Conservation (phyloP, 2,797 vertebrate species). For the Siniperca undulata region DNA sequence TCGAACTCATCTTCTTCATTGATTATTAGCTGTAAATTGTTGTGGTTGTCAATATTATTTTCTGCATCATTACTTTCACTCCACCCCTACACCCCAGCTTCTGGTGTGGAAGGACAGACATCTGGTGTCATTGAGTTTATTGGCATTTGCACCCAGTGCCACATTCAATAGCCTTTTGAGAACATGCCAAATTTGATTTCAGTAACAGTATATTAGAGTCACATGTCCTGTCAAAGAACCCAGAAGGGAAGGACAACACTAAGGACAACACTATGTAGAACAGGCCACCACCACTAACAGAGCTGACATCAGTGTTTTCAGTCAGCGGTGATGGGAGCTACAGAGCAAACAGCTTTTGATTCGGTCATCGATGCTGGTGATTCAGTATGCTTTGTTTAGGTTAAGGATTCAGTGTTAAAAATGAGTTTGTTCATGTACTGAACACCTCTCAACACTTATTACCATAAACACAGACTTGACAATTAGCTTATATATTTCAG, state of each 20-base stretch:
- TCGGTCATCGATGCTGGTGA: background rate
- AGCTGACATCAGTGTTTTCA: constrained; percentile 1
- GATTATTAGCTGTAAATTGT: background rate
- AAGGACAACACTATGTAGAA: no score
- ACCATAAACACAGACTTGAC: background rate
- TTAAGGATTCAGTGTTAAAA: background rate
- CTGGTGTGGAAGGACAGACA: background rate
- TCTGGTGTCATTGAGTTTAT: background rate
- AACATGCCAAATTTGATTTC: constrained; percentile 2
- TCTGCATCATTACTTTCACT: background rate
- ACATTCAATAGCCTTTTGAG: background rate
- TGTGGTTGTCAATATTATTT: background rate
- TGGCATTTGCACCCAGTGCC: background rate
- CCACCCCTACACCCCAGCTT: background rate
- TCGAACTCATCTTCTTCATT: background rate
- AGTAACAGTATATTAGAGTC: background rate
- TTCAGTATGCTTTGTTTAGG: background rate
- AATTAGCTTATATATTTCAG: background rate
- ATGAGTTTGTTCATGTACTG: background rate
- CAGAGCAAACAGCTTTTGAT: background rate
- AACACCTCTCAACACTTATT: background rate
- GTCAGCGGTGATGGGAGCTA: background rate
- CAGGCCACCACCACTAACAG: no score
- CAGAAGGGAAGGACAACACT: no score
- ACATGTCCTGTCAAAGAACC: no score